Evolutionary conservation across 2,888 invertebrate genomes (phyloP).

Genomic region (Tetragnatha montana): DNA sequence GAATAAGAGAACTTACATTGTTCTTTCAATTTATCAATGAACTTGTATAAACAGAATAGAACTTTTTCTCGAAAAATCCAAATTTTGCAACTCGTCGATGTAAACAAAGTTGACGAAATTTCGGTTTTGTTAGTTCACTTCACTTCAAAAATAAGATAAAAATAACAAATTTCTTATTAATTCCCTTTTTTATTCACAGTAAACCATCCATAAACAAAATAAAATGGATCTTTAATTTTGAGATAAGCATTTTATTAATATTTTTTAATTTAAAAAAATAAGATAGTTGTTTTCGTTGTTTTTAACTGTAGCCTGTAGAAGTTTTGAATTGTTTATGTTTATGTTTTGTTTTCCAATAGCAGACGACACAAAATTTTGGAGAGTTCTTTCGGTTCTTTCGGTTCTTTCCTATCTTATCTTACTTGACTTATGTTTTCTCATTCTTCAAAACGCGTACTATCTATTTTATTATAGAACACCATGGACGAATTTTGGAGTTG

Average conservation of each 20-base stretch:
- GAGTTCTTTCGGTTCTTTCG: neutral
- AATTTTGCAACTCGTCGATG: neutral
- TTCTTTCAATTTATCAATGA: neutral
- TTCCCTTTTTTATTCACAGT: too few relatives aligned
- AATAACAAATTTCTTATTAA: neutral
- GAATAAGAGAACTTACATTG: neutral
- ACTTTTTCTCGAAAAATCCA: neutral
- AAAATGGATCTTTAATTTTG: too few relatives aligned
- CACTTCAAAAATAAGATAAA: neutral
- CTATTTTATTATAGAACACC: neutral
- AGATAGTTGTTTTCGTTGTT: too few relatives aligned
- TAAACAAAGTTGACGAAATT: neutral
- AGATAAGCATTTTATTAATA: too few relatives aligned
- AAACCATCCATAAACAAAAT: too few relatives aligned
- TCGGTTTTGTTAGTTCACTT: neutral
- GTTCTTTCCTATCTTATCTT: too few relatives aligned
- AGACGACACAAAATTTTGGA: neutral
- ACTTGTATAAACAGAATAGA: neutral
- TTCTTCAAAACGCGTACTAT: neutral
- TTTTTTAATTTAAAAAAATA: too few relatives aligned
- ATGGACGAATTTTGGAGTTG: conserved; percentile 56
- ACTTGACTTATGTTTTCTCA: too few relatives aligned
- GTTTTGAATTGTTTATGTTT: neutral
- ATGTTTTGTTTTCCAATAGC: neutral
- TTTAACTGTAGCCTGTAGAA: neutral